These are phyloP conservation scores for Drosophila anomelani DNA, from an alignment of 2,888 invertebrate species.

Conservation along the genomic window DNA sequence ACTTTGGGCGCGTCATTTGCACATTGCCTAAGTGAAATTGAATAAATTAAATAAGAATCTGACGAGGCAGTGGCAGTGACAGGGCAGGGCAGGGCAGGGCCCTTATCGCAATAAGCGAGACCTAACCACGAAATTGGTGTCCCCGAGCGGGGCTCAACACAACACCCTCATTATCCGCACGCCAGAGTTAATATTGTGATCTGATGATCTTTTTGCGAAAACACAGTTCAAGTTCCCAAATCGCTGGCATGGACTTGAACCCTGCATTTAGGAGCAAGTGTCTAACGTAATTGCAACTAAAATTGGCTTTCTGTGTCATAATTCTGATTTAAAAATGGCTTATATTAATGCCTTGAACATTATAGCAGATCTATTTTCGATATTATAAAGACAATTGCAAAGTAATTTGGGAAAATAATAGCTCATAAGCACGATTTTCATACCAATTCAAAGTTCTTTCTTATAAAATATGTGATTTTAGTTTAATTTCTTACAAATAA, in stretches of 20 bases:
- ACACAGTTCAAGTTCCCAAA: conserved; percentile 1
- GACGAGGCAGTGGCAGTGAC: neutral
- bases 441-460: neutral
- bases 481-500: neutral
- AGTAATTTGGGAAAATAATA: neutral
- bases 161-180: conserved; percentile 35
- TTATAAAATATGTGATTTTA: neutral
- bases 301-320: neutral
- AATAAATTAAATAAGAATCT: conserved; percentile 21
- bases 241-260: neutral
- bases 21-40: conserved; percentile 26
- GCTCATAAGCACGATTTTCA: neutral
- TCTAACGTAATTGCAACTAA: neutral
- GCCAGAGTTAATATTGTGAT: conserved; percentile 13
- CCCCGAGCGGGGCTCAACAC: conserved; percentile 8
- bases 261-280: neutral
- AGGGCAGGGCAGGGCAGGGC: neutral
- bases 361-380: neutral
- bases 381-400: neutral
- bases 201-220: conserved; percentile 5
- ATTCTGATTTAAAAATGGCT: neutral
- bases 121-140: neutral
- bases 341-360: no score
- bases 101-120: conserved; percentile 9
- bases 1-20: conserved; percentile 17